Evolutionary conservation across 2,113 vertebrate species (phyloP).

Genomic region (Scalopus aquaticus): DNA sequence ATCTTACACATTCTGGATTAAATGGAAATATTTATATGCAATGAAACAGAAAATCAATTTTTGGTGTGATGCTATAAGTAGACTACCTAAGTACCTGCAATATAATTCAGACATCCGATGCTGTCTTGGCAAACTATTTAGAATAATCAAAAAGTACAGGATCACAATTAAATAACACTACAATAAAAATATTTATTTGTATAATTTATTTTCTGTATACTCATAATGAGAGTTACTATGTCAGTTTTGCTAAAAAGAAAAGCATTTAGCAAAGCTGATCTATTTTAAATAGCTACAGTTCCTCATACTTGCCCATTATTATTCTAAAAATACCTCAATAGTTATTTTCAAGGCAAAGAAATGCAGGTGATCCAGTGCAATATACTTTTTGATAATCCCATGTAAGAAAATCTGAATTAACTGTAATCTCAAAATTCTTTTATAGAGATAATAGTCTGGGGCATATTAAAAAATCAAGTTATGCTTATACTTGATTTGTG

Average conservation of each 20-base stretch:
- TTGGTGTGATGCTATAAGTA: neutral
- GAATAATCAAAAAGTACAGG: neutral
- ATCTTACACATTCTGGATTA: neutral
- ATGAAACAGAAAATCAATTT: constrained; percentile 2
- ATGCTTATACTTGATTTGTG: neutral
- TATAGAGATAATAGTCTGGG: neutral
- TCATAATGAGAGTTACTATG: neutral
- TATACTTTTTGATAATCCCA: constrained; percentile 45
- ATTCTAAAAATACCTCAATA: constrained; percentile 33
- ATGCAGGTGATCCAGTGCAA: neutral
- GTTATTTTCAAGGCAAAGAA: constrained; percentile 47
- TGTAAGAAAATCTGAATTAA: neutral
- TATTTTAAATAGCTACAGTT: constrained; percentile 19
- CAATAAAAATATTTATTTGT: constrained; percentile 40
- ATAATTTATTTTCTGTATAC: constrained; percentile 4
- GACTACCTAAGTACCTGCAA: constrained; percentile 30
- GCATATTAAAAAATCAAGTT: constrained; percentile 1
- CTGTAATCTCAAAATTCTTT: neutral
- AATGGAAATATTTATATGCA: constrained; percentile 14
- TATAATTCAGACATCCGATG: neutral
- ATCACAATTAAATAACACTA: neutral
- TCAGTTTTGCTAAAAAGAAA: constrained; percentile 26
- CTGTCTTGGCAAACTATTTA: neutral
- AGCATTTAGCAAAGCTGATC: constrained; percentile 3
- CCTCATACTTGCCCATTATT: neutral